phyloP scores from a whole-genome alignment of 64 coral and sea anemone genomes.

The Cladopsammia gracilis region DNA sequence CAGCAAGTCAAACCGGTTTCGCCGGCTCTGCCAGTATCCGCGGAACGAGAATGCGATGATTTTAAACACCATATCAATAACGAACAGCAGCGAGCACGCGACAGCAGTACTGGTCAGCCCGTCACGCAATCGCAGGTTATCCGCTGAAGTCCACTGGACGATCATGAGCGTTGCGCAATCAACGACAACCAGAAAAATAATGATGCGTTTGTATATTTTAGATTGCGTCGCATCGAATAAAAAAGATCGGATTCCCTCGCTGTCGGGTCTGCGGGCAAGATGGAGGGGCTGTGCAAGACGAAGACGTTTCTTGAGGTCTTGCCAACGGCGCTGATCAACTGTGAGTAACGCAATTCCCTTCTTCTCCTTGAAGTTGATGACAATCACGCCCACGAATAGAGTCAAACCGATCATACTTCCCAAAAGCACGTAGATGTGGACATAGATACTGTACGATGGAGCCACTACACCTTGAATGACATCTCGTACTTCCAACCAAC shows the following conservation, averaged over 20 bases:
- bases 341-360: constrained; percentile 96
- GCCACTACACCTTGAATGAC: constrained; percentile 65
- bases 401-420: constrained; percentile 98
- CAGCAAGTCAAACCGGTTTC: constrained; percentile 97
- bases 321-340: constrained; percentile 96
- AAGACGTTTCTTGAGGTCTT: constrained; percentile 94
- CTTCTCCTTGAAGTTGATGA: constrained; percentile 97
- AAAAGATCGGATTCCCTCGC: constrained; percentile 70
- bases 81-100: constrained; percentile 83
- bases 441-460: constrained; percentile 74
- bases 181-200: constrained; percentile 76
- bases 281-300: constrained; percentile 93
- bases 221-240: constrained; percentile 92
- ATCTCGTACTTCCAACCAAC: constrained; percentile 97
- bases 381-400: constrained; percentile 93
- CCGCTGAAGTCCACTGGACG: constrained; percentile 87
- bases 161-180: constrained; percentile 86
- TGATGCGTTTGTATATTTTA: constrained; percentile 75
- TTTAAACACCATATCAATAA: constrained; percentile 87
- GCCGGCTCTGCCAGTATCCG: constrained; percentile 95
- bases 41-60: constrained; percentile 87
- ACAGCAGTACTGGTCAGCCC: constrained; percentile 76
- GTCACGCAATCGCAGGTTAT: constrained; percentile 43
- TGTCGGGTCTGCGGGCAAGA: constrained; percentile 86
- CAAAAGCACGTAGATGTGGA: constrained; percentile 91